A percentile compares a stretch with the other conserved stretches of the same genome.
Conservation (phyloP, 2,797 vertebrate genomes). For the Tinamus major region DNA sequence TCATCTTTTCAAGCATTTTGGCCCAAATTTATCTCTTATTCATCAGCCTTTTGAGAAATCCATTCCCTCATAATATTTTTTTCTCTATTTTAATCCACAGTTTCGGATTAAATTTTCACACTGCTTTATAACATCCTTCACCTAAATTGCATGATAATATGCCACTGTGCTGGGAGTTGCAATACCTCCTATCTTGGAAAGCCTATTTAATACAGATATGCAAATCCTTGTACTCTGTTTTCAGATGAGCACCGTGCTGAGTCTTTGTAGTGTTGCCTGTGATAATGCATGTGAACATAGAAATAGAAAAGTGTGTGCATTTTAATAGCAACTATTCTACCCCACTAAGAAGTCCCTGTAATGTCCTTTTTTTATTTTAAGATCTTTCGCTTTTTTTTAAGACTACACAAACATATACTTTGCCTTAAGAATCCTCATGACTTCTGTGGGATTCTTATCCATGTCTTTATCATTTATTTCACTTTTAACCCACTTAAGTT, state of each 20-base stretch:
- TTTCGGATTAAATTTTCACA: neutral
- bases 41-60: neutral
- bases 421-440: neutral
- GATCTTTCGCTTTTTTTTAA: neutral
- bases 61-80: neutral
- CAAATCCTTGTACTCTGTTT: conserved; percentile 8
- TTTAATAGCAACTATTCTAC: neutral
- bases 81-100: neutral
- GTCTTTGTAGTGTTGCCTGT: neutral
- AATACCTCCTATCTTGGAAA: neutral
- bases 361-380: neutral
- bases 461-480: neutral
- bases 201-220: neutral
- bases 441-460: neutral
- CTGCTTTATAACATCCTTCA: conserved; percentile 4
- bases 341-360: neutral
- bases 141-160: neutral
- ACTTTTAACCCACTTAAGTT: neutral
- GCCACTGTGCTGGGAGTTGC: neutral
- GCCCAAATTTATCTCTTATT: neutral
- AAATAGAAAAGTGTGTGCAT: neutral
- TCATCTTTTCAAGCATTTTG: neutral
- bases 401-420: neutral
- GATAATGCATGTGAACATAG: neutral
- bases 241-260: rapidly evolving